Evolutionary conservation across 2,113 vertebrate species (phyloP).

Genomic region (human): DNA sequence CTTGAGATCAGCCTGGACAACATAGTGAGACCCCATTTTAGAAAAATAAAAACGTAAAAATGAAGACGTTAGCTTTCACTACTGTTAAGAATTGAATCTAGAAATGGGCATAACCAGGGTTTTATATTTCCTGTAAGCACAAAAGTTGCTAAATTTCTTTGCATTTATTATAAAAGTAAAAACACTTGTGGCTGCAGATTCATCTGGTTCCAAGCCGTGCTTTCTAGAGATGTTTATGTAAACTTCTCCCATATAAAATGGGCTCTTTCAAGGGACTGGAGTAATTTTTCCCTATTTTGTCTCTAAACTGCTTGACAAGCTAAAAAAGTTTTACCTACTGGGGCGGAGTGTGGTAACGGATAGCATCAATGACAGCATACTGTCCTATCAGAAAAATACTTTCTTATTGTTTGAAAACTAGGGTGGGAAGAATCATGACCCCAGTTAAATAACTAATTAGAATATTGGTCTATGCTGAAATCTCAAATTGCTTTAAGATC

Average conservation of each 20-base stretch:
- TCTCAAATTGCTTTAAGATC: not conserved
- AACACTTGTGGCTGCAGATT: not conserved
- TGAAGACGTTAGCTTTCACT: not conserved
- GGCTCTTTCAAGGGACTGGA: not conserved
- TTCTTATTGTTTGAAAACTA: not conserved
- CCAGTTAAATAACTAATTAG: not conserved
- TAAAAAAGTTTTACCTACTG: not conserved
- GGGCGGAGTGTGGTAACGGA: not conserved
- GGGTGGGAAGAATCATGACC: not conserved
- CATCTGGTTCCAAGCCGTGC: not conserved
- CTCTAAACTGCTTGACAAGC: not conserved
- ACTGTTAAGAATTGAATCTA: not conserved
- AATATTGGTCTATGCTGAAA: not conserved
- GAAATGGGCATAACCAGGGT: not conserved
- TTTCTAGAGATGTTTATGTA: not conserved
- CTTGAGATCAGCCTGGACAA: no score
- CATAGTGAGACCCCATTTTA: no score
- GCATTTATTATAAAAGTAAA: not conserved
- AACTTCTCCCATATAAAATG: not conserved
- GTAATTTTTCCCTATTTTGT: not conserved
- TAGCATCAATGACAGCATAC: not conserved
- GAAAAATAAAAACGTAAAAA: no score
- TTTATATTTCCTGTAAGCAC: not conserved
- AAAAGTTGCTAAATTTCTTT: slow-evolving; percentile 1
- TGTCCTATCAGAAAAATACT: not conserved